Percentiles rank a stretch among this genome's conserved stretches.
Conservation (phyloP, 2,888 invertebrate genomes). For the Rhaphigaster nebulosa region DNA sequence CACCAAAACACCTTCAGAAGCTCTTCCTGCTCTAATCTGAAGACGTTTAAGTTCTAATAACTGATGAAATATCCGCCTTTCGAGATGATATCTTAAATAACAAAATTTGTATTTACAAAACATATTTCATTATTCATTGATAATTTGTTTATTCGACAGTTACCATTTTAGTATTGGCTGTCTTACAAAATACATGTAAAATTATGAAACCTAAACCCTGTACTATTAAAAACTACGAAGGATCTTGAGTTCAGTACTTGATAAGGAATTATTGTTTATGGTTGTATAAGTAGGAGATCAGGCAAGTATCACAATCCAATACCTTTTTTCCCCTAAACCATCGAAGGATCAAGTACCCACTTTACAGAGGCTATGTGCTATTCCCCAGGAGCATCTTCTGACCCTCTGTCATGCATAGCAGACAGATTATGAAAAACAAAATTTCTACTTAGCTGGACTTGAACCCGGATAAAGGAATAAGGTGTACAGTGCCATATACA, state of each 20-base stretch:
- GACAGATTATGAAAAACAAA: background rate
- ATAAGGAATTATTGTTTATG: background rate
- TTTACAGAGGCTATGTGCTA: background rate
- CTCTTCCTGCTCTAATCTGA: constrained; percentile 90
- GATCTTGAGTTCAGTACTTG: background rate
- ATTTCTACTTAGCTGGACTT: background rate
- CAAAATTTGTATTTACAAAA: background rate
- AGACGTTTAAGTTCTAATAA: constrained; percentile 90
- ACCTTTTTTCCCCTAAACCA: background rate
- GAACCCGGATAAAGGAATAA: background rate
- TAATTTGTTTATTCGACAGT: background rate
- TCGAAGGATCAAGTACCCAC: background rate
- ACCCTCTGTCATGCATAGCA: background rate
- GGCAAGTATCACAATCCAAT: background rate
- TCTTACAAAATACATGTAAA: background rate
- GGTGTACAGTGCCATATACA: background rate
- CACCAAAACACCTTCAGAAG: constrained; percentile 88
- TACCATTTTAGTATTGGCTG: background rate
- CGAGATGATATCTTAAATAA: constrained; percentile 82
- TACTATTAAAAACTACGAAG: background rate
- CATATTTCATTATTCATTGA: background rate
- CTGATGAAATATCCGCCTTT: constrained; percentile 93
- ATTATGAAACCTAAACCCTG: background rate
- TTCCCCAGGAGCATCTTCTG: background rate
- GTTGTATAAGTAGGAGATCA: background rate